Percentiles rank a stretch among this genome's conserved stretches.
These are phyloP conservation scores for Pygmarrhopalites habei DNA, from an alignment of 1,140 invertebrate species.

Conservation along the genomic window DNA sequence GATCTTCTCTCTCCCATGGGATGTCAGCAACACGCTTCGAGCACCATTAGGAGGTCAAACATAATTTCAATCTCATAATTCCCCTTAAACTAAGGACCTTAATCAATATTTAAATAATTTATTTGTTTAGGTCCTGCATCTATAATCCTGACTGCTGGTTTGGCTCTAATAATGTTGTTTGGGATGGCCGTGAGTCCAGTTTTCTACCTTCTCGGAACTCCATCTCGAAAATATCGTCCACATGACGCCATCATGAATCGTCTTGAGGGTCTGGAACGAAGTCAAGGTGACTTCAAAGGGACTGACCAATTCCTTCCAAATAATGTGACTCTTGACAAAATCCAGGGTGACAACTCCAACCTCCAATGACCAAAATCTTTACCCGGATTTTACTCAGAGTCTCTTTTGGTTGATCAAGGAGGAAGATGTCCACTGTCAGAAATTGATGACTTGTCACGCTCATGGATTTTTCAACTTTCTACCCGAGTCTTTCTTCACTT, in stretches of 20 bases:
- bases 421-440: conserved; percentile 24
- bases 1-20: conserved; percentile 32
- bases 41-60: conserved; percentile 21
- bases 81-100: no score
- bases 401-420: conserved; percentile 30
- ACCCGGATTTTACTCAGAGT: conserved; percentile 24
- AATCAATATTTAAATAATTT: no score
- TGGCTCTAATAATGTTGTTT: conserved; percentile 27
- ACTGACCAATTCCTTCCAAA: not conserved
- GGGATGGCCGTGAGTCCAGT: conserved; percentile 24
- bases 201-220: conserved; percentile 24
- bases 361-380: not conserved
- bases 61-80: no score
- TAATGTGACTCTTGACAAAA: not conserved
- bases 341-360: not conserved
- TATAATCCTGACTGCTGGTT: conserved; percentile 14
- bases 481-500: conserved; percentile 8
- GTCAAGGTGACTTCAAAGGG: not conserved
- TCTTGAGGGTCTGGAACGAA: not conserved
- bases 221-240: conserved; percentile 14
- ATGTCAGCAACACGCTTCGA: conserved; percentile 34
- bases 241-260: conserved; percentile 18
- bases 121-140: conserved; percentile 18
- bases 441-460: conserved; percentile 35
- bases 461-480: conserved; percentile 33